Base-by-base conservation (phyloP, 2,888 invertebrate genomes). In the Aporophyla nigra region DNA sequence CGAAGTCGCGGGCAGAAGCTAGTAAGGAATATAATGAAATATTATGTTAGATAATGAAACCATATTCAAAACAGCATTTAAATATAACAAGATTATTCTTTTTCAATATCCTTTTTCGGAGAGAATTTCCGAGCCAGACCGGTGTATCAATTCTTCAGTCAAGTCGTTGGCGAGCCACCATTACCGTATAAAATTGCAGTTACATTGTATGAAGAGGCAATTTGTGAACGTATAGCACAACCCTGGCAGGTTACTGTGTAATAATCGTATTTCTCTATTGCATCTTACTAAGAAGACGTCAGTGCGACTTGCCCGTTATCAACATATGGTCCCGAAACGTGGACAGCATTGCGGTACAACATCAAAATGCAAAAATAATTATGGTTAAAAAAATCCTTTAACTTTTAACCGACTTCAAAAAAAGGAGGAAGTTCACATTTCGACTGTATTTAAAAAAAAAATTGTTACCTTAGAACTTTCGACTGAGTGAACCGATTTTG, bases 151-250 rank as follows among this genome's bases (percentile, higher is more conserved):
- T 54, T 49, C 12, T 61, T 49, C 3, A 49, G 24, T 2, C 53
- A 53, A 70, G 10, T 54, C 14, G 33, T 54, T 67, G 61, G 66
- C 19, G 5, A 62, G 33, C 72, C 46, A 43, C 16, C 53, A 62
- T 67, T 66, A 53, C 24, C 69, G 83, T 58, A 70, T 83, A 81
- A 81, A 83, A 78, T 78, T 61, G 71, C 72, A 78, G 61, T 83
- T 58, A 78, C 61, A 61, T 62, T 53, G 14, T 56, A 66, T 61
- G 40, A 61, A 78, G 40, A 53, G 40, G 66, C 61, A 56, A 78
- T 81, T 83, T 69, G 65, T 49, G 27, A 58, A 43, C n/a, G 43
- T 27, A 78, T 73, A 49, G 16, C 67, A 24, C 16, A 63, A 27
- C 21, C 46, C 46, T 19, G 21, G 9, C 58, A 62, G 43, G 10